Evolutionary conservation across 2,888 invertebrate genomes (phyloP), one percentile per base, ranked within the genome.

Genomic region (Melangyna quadrimaculata): DNA sequence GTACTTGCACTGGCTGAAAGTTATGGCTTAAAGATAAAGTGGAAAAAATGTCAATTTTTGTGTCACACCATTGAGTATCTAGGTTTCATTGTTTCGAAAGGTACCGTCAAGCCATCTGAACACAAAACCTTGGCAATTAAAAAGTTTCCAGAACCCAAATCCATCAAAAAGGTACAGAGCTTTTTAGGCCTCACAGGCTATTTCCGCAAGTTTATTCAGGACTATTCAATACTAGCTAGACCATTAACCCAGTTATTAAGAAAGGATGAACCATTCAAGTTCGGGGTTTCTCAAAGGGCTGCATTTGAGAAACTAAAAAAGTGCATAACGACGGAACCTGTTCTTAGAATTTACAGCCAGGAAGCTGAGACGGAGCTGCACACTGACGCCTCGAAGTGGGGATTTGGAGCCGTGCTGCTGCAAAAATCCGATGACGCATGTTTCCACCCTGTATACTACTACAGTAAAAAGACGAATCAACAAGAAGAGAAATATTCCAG

Each of bases 271-370:
- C 48, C 19, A 48, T 48, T 22, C 12, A 22, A 48, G 5, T 22
- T 48, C 12, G 19, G 22, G 4, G 0, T 22, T 10, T 48, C 48
- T 22, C 70, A 88, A 4, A 88, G 88, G 32, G 78, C 87, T 5
- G 87, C 88, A 59, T 89, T 89, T 51, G 32, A 88, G 12, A 86
- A 87, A 40, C 88, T 37, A 5, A 83, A 89, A 0, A 45, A 77
- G 24, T 61, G 75, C 27, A 89, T 87, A 75, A 70, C 88, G 0
- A 70, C 53, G 2, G 71, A 77, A 40, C 86, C 86, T n/a, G 67
- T 73, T n/a, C 43, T 81, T 12, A 53, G 32, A 35, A 48, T 78
- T 6, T 87, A 74, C 55, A 14, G 29, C 4, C 53, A 29, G n/a
- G 63, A 43, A 22, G 35, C 55, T 0, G 29, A 67, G 10, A 81